Evolutionary conservation across 2,797 vertebrate genomes (phyloP), one percentile per base, ranked within the genome.

Genomic region (Poliocrania exsul): DNA sequence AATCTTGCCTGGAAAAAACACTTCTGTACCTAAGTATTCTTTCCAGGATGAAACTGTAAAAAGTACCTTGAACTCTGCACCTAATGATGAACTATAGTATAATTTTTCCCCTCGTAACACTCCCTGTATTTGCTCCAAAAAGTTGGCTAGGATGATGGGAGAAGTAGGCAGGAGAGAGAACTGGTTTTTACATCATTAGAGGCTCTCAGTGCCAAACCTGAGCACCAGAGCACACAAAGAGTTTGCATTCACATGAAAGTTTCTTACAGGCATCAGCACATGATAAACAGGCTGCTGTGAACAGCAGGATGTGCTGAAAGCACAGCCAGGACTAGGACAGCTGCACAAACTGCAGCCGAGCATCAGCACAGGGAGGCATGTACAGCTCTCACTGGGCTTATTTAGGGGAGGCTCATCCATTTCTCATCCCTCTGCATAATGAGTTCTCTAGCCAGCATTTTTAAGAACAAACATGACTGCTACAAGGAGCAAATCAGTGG

Each of bases 371-470:
- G 19, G n/a, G 60, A 66, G 21, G 38, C 88, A 65, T 1, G 0
- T 5, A 42, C 42, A 77, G 69, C 38, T 65, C 78, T 95, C 46
- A 4, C 80, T 71, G 62, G 44, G 69, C 80, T 77, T 31, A 7
- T 28, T 80, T 79, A 42, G 62, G 44, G 80, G 31, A 90, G 38
- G 28, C 58, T 78, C 66, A 33, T 16, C 72, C 50, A 26, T 61
- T 95, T 88, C 77, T 66, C 72, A 92, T n/a, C 66, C 25, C 53
- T 64, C 79, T 62, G 65, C 51, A 60, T 70, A 96, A 28, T 19
- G 83, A 94, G 20, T 81, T 88, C 82, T 46, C 54, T 69, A 91
- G 72, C 47, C 40, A 71, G 69, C 80, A 71, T 46, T 94, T 94
- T 95, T 42, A 73, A 91, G 44, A 94, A 90, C 70, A 91, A 87